Evolutionary conservation across 53 echinoderm and acorn worm species (phyloP).

Genomic region (Glandiceps talaboti): DNA sequence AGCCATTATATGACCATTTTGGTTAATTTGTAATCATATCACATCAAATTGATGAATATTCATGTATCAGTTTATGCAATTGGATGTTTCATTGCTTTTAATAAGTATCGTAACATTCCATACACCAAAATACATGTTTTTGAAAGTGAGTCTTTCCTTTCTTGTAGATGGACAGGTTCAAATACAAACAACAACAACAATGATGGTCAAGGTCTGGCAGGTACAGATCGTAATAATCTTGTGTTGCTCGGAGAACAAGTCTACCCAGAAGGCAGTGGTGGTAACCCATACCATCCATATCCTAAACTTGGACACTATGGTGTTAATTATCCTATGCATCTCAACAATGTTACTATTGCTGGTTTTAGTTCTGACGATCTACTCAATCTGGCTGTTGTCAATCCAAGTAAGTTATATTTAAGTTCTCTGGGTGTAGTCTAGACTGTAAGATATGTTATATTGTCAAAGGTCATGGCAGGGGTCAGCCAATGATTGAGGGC

Average conservation of each 20-base stretch:
- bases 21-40: too few species aligned
- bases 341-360: conserved; percentile 45
- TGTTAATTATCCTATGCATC: conserved; percentile 55
- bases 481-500: too few species aligned
- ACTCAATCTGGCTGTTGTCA: conserved; percentile 65
- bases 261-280: conserved; percentile 38
- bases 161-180: conserved; percentile 81
- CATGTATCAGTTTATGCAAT: too few species aligned
- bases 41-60: too few species aligned
- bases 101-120: too few species aligned
- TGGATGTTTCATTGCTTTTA: too few species aligned
- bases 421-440: too few species aligned
- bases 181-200: conserved; percentile 95
- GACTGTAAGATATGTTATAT: too few species aligned
- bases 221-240: conserved; percentile 81
- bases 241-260: conserved; percentile 47
- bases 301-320: conserved; percentile 74
- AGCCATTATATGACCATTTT: too few species aligned
- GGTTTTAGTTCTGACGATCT: conserved; percentile 41
- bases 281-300: conserved; percentile 48
- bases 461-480: too few species aligned
- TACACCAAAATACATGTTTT: too few species aligned
- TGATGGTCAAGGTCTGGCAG: conserved; percentile 87
- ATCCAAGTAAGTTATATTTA: conserved; percentile 51
- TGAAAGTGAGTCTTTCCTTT: too few species aligned